These are phyloP conservation scores for Stomorhina lunata DNA, from an alignment of 2,888 invertebrate genomes.

Conservation along the genomic window DNA sequence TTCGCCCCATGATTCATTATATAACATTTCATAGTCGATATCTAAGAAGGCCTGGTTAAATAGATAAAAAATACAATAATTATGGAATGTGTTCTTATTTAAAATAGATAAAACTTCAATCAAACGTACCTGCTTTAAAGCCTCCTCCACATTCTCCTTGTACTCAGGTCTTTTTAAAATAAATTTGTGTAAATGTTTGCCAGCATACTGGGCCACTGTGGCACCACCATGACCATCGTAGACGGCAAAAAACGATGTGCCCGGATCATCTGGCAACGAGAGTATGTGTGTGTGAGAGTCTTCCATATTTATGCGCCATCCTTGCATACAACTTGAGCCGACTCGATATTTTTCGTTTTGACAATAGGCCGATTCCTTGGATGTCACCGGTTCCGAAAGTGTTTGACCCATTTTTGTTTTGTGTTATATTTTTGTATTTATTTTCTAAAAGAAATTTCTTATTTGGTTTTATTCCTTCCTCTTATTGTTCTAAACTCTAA, in stretches of 20 bases:
- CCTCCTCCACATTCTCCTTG: constrained; percentile 89
- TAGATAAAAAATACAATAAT: constrained; percentile 51
- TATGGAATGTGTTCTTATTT: background rate
- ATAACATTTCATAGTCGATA: constrained; percentile 94
- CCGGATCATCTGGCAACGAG: constrained; percentile 94
- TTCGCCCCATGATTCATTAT: constrained; percentile 92
- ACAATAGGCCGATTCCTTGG: constrained; percentile 90
- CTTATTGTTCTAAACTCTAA: background rate
- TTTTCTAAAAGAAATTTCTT: background rate
- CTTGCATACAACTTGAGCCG: constrained; percentile 99
- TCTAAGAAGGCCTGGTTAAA: constrained; percentile 95
- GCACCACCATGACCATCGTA: constrained; percentile 89
- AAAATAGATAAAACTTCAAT: background rate
- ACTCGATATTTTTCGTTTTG: constrained; percentile 86
- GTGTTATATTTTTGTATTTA: background rate
- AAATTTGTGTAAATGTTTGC: constrained; percentile 96
- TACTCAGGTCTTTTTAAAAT: constrained; percentile 92
- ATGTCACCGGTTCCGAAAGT: constrained; percentile 96
- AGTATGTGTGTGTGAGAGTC: constrained; percentile 98
- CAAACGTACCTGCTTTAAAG: constrained; percentile 87
- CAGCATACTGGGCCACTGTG: constrained; percentile 96
- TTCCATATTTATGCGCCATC: constrained; percentile 99
- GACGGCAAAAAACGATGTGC: constrained; percentile 96
- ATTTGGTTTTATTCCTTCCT: background rate
- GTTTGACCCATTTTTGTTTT: constrained; percentile 93